Evolutionary conservation across 2,113 vertebrate genomes (phyloP).

Genomic region (Ophthalmolycus amberensis): DNA sequence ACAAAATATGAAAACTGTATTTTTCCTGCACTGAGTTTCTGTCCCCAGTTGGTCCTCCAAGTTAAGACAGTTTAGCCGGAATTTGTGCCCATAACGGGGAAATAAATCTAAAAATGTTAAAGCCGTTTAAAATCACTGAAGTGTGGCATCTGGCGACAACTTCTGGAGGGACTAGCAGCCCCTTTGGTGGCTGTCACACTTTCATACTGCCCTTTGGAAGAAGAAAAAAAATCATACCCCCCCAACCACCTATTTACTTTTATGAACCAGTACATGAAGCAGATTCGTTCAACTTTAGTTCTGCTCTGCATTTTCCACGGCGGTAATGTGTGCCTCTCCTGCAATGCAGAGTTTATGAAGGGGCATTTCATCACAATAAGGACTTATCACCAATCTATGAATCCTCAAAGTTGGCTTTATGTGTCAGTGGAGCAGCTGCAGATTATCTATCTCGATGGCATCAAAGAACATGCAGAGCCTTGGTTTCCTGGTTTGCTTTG

Average conservation of each 20-base stretch:
- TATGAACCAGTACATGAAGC: not conserved
- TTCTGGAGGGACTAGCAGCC: not conserved
- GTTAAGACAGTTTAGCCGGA: not conserved
- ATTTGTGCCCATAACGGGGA: not conserved
- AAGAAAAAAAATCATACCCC: not conserved
- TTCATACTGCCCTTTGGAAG: not conserved
- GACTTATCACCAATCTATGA: not conserved
- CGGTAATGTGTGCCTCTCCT: not conserved
- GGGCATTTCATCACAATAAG: not conserved
- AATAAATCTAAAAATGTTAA: slow-evolving; percentile 12
- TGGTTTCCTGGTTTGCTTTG: not conserved
- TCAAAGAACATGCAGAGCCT: too few species aligned
- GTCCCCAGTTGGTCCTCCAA: not conserved
- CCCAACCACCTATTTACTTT: not conserved
- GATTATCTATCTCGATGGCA: not conserved
- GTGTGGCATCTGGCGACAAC: not conserved
- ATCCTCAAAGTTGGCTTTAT: not conserved
- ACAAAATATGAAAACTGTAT: not conserved
- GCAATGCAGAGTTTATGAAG: not conserved
- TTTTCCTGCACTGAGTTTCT: not conserved
- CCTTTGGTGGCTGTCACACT: not conserved
- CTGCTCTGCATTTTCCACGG: too few species aligned
- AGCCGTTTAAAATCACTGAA: slow-evolving; percentile 21
- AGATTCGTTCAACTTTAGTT: not conserved
- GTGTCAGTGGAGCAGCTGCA: not conserved